Evolutionary conservation across 2,888 invertebrate species (phyloP).

Genomic region (Sthenelais limicola): DNA sequence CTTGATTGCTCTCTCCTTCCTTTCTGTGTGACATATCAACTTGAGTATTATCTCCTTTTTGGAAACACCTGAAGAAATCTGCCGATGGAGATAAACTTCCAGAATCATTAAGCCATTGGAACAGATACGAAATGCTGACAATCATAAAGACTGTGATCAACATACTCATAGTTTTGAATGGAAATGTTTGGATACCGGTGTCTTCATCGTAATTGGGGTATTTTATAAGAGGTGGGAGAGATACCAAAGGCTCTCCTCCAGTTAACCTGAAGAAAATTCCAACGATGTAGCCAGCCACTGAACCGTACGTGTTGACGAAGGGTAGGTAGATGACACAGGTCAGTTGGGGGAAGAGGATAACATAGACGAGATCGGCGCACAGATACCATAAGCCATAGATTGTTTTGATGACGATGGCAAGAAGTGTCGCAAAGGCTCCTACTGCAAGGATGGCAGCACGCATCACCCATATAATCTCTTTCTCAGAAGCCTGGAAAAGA

Average conservation of each 20-base stretch:
- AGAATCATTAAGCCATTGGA: too few relatives aligned
- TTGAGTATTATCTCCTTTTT: too few relatives aligned
- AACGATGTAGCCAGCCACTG: constrained; percentile 78
- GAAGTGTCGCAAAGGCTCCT: constrained; percentile 88
- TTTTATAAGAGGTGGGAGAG: constrained; percentile 61
- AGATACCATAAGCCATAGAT: constrained; percentile 99
- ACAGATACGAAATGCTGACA: constrained; percentile 55
- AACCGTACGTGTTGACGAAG: constrained; percentile 96
- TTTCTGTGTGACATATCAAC: too few relatives aligned
- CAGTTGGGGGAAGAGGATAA: constrained; percentile 92
- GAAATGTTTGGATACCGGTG: constrained; percentile 83
- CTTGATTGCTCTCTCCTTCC: too few relatives aligned
- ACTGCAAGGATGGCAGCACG: constrained; percentile 90
- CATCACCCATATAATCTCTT: constrained; percentile 92
- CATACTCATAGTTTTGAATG: constrained; percentile 97
- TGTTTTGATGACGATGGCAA: constrained; percentile 96
- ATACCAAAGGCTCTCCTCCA: constrained; percentile 64
- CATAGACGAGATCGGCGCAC: constrained; percentile 98
- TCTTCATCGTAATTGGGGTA: constrained; percentile 64
- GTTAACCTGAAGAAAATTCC: constrained; percentile 78
- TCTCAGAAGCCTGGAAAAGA: constrained; percentile 43
- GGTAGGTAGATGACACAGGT: constrained; percentile 97
- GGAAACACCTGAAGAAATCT: too few relatives aligned
- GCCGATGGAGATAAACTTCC: too few relatives aligned
- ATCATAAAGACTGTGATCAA: constrained; percentile 75